Base-by-base conservation (phyloP, 2,888 invertebrate species). In the Biston stratarius region DNA sequence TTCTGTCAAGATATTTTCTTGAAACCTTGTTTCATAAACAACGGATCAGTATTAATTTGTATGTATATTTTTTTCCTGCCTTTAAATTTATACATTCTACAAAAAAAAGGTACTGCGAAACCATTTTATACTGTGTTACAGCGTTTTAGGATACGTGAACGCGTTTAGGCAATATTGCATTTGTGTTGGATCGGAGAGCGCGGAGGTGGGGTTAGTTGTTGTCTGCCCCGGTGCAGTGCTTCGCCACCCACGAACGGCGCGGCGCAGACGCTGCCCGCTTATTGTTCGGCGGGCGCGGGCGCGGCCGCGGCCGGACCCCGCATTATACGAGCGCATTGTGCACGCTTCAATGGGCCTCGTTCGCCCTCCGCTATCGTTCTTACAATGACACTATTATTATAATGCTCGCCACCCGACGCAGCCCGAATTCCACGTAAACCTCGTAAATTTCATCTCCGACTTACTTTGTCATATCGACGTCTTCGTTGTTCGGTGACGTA, bases 321-420 rank as follows among this genome's bases (percentile, higher is more conserved):
- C 83, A 90, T 88, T 90, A 93, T 94, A 86, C 92, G 93, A 93
- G 93, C 88, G 86, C 88, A 93, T 93, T 94, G 93, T 93, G 83
- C 83, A 84, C 85, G 87, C 88, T 88, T 91, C 92, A 93, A 93
- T 93, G 88, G 89, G 80, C 83, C 88, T 90, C 91, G 86, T 89
- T 89, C 86, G 88, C 90, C 24, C 24, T 24, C 24, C 83, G 83
- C 88, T 87, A 89, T 90, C 85, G 86, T 80, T 83, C 77, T 87
- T 84, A 92, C 92, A 92, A 93, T 91, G 89, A 90, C 91, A 92
- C 88, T 88, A 88, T 91, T 90, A 89, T 90, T 91, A 90, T 92
- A 89, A 90, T 86, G 81, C 83, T 86, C 83, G 76, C 84, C 83
- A 83, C 82, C 85, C 84, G 83, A 86, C 79, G 78, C 83, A 85